Percentiles rank a stretch among this genome's conserved stretches.
Evolutionary conservation across 2,888 invertebrate species (phyloP).

Genomic region (Cremastinae sp.): DNA sequence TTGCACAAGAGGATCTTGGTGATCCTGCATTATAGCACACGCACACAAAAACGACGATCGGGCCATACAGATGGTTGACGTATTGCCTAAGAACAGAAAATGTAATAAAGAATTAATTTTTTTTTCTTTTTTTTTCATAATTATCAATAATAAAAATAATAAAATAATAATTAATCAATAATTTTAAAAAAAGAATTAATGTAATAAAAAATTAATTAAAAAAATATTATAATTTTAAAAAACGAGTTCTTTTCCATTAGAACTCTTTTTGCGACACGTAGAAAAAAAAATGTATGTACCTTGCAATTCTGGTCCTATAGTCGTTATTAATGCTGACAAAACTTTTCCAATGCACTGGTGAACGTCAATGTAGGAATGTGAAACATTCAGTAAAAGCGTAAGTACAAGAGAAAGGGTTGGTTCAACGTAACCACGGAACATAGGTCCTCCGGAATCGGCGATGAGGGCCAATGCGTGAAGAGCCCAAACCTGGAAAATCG

Average conservation of each 20-base stretch:
- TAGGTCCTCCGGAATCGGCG: constrained; percentile 98
- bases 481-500: constrained; percentile 90
- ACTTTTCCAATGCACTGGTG: constrained; percentile 96
- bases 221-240: too few species aligned
- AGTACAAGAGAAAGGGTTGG: constrained; percentile 94
- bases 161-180: too few species aligned
- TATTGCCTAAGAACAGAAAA: constrained; percentile 83
- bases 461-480: constrained; percentile 96
- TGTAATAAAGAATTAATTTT: constrained; percentile 26
- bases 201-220: too few species aligned
- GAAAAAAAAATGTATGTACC: too few species aligned
- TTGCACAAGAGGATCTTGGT: constrained; percentile 94
- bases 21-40: constrained; percentile 94
- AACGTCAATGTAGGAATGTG: constrained; percentile 94
- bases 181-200: too few species aligned
- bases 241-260: too few species aligned
- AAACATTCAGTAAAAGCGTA: constrained; percentile 93
- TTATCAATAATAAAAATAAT: neutral
- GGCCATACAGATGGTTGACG: constrained; percentile 87
- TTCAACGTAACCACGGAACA: constrained; percentile 99
- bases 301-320: constrained; percentile 98
- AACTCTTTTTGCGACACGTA: too few species aligned
- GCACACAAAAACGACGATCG: constrained; percentile 94
- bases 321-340: constrained; percentile 96
- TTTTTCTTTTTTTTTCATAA: neutral